Base-by-base conservation (phyloP, 2,797 vertebrate genomes). In the Hoplostethus mediterraneus region DNA sequence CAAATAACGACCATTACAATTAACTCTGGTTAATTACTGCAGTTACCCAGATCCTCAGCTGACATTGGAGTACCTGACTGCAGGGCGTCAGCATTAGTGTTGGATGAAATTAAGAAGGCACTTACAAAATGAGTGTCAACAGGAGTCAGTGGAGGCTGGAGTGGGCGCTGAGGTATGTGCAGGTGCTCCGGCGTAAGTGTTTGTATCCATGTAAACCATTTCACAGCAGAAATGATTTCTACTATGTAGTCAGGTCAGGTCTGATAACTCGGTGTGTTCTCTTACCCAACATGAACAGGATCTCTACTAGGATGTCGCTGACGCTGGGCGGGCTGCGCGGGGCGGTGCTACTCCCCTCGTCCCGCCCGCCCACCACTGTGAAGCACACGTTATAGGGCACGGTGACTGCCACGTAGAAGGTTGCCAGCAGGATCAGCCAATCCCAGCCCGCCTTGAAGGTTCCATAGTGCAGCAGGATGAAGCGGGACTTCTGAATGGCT, bases 391-490 rank as follows among this genome's bases (percentile, higher is more conserved):
- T 99, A 81, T 99, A 99, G 85, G 97, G 97, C 89, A 99, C 97
- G 6, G 97, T 99, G 90, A 98, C 96, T 16, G 97, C 97, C 86
- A 99, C 97, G 88, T 98, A 99, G 93, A 98, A 99, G 86, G 97
- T 98, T 40, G 97, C 97, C 90, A 99, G 86, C 82, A 99, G 93
- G 85, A 98, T 99, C 83, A 99, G 88, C 97, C 97, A 99, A 93
- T 99, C 97, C 97, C 97, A 99, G 91, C 97, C 97, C 25, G 97
- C 97, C 94, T 99, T 98, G 82, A 98, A 99, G 91, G 95, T 96
- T 64, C 97, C 98, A 75, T 98, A 99, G 96, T 99, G 97, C 77
- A 99, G 94, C 84, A 98, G 91, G 90, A 99, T 98, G 93, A 98
- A 98, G 84, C 96, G 97, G 40, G 97, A 98, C 72, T 98, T 98